A percentile compares a stretch with the other conserved stretches of the same genome.
Evolutionary conservation across 2,797 vertebrate genomes (phyloP).

Genomic region (Chrosomus eos): DNA sequence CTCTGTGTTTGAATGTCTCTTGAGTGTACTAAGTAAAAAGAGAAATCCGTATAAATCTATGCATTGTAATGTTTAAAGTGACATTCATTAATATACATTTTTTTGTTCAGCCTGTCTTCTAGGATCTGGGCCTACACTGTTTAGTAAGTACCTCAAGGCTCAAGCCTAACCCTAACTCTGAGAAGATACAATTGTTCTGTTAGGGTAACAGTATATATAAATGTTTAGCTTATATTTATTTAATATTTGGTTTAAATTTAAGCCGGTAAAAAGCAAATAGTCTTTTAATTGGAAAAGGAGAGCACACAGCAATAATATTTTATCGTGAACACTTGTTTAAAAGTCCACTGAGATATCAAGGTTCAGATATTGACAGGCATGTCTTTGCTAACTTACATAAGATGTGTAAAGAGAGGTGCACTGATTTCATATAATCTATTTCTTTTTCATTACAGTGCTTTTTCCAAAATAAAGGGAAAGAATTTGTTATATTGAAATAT

Average conservation of each 20-base stretch:
- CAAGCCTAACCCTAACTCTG: background rate
- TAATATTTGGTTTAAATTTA: background rate
- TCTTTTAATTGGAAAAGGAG: background rate
- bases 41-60: background rate
- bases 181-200: background rate
- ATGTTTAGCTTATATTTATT: background rate
- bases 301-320: background rate
- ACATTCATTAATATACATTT: background rate
- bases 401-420: background rate
- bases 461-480: background rate
- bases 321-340: constrained; percentile 43
- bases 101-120: background rate
- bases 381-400: constrained; percentile 33
- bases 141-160: background rate
- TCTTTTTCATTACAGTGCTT: background rate
- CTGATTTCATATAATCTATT: background rate
- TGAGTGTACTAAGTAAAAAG: background rate
- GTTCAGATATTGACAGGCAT: constrained; percentile 40
- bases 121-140: background rate
- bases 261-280: background rate
- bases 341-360: constrained; percentile 50
- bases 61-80: background rate
- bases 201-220: background rate
- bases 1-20: background rate
- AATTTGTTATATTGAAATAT: background rate